Percentiles rank a stretch among this genome's conserved stretches.
Conservation (phyloP, 1,140 invertebrate species). For the Mycetomoellerius zeteki region DNA sequence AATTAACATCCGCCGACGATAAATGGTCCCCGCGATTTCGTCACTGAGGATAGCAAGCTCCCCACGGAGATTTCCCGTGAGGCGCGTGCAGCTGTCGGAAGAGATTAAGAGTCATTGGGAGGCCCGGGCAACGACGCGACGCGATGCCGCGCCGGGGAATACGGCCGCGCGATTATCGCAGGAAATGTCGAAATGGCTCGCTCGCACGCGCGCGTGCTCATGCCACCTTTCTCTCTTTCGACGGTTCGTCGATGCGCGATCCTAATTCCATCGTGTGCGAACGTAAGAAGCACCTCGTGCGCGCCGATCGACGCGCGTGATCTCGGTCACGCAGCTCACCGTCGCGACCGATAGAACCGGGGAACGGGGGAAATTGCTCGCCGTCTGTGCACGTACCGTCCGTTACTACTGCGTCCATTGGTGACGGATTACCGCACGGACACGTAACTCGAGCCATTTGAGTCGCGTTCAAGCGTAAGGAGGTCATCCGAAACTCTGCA, state of each 20-base stretch:
- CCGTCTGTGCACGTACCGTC: constrained; percentile 14
- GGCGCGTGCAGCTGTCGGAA: background rate
- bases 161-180: constrained; percentile 38
- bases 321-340: constrained; percentile 35
- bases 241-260: constrained; percentile 42
- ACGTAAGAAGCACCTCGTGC: background rate
- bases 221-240: constrained; percentile 69
- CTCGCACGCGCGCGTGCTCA: background rate
- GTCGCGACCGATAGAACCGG: background rate
- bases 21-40: constrained; percentile 3
- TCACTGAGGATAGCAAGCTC: background rate
- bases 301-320: constrained; percentile 10
- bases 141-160: background rate
- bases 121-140: background rate
- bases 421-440: constrained; percentile 19
- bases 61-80: constrained; percentile 7
- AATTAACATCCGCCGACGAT: background rate
- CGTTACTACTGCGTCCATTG: background rate
- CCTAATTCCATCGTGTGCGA: background rate
- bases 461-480: background rate
- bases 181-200: constrained; percentile 70
- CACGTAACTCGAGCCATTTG: constrained; percentile 20
- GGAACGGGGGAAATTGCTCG: background rate
- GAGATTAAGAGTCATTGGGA: constrained; percentile 16
- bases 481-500: background rate